Evolutionary conservation across 2,888 invertebrate genomes (phyloP), one percentile per base, ranked within the genome.

Genomic region (Sipunculus nudus): DNA sequence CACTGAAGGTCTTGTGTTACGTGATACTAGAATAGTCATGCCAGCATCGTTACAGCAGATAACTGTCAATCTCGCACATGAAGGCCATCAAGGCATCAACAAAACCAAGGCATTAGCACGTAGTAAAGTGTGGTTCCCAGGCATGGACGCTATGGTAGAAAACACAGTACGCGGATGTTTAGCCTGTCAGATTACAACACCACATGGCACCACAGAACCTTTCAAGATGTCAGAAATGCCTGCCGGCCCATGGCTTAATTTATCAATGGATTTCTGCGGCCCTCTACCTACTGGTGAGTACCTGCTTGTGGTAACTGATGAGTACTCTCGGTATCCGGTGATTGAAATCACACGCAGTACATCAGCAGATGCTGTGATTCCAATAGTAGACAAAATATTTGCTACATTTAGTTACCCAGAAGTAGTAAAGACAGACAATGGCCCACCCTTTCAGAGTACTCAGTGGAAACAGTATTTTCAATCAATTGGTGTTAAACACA

Each of bases 41-140:
- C 63, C 66, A 21, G 31, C 13, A 38, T 28, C 39, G 16, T 45
- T 67, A 16, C 62, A 65, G 25, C 45, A 53, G 2, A 29, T 53
- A 43, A 61, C 56, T 19, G 52, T 73, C 6, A 32, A 56, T 19
- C 43, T 71, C 6, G 68, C 68, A 0, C 75, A 75, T 45, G 39
- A 46, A 26, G 64, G 71, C 2, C 69, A 73, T 46, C 65, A 67
- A 50, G 70, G 71, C 10, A 61, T 63, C 8, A 54, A 31, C 23
- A 58, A 64, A 21, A 73, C 67, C 10, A 65, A 71, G 47, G 53
- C 56, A n/a, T 54, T 66, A 5, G 40, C 68, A 6, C 53, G 67
- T n/a, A 59, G 59, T 39, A 69, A 69, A 41, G 60, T 66, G 1
- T 69, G 61, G 67, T 70, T 67, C 35, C 60, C 55, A 19, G 48